Conservation (phyloP, 2,797 vertebrate species). For the Myotis findleyi region DNA sequence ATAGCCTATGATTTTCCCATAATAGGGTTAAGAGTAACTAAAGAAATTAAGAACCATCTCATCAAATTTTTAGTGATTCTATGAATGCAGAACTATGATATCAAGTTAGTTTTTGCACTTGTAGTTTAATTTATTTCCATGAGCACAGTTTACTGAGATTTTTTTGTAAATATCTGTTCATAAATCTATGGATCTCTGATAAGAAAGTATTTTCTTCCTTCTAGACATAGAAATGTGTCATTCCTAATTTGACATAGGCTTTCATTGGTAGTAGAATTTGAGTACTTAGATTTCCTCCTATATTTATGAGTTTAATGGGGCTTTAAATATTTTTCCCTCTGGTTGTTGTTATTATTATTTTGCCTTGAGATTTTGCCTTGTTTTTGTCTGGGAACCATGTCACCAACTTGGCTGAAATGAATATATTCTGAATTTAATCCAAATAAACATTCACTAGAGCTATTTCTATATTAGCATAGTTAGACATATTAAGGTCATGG, state of each 20-base stretch:
- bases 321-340: background rate
- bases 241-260: background rate
- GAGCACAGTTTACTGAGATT: background rate
- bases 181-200: background rate
- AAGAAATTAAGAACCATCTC: background rate
- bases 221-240: too few relatives aligned
- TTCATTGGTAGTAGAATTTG: constrained; percentile 37
- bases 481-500: background rate
- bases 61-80: background rate
- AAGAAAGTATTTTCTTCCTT: background rate
- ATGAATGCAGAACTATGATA: background rate
- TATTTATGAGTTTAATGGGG: background rate
- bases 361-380: constrained; percentile 21
- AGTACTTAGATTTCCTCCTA: constrained; percentile 32
- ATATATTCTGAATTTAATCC: constrained; percentile 35
- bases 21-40: background rate
- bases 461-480: background rate
- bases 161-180: constrained; percentile 12
- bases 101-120: background rate
- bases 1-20: background rate
- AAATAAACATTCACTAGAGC: background rate
- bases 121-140: background rate
- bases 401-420: constrained; percentile 13
- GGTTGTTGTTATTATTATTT: background rate
- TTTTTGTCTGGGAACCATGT: constrained; percentile 33